Percentiles rank a stretch among this genome's conserved stretches.
Conservation (phyloP, 2,797 vertebrate species). For the Heteromormyrus szaboi region DNA sequence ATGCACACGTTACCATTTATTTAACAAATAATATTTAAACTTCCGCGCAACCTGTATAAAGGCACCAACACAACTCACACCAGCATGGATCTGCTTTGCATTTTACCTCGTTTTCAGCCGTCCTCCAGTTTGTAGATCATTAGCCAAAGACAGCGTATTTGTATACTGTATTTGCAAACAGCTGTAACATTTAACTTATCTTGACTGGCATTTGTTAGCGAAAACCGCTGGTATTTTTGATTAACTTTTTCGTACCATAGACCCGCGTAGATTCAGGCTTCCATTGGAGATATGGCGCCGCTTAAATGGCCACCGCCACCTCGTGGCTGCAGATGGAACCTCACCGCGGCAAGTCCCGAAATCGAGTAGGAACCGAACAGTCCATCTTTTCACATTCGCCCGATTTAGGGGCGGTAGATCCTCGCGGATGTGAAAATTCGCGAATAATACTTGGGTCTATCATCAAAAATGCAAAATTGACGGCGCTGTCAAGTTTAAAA, state of each 20-base stretch:
- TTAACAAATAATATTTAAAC: background rate
- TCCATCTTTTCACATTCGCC: background rate
- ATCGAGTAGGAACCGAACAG: background rate
- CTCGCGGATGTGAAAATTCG: background rate
- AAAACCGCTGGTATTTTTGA: background rate
- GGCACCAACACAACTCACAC: background rate
- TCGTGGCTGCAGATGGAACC: background rate
- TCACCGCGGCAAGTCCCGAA: background rate
- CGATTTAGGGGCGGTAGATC: background rate
- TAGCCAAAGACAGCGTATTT: background rate
- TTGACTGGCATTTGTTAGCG: background rate
- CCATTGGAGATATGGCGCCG: background rate
- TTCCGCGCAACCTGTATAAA: background rate
- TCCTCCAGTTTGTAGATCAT: background rate
- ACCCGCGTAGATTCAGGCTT: background rate
- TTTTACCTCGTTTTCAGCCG: background rate
- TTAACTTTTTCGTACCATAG: constrained; percentile 2
- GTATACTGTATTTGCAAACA: background rate
- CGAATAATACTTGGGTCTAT: background rate
- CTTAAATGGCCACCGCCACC: background rate
- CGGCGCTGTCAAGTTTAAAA: background rate
- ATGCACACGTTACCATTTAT: background rate
- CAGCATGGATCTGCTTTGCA: background rate
- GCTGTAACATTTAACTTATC: background rate
- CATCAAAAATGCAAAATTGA: background rate